These are phyloP conservation scores for Tortrix viridana DNA, from an alignment of 2,888 invertebrate genomes.

Conservation along the genomic window DNA sequence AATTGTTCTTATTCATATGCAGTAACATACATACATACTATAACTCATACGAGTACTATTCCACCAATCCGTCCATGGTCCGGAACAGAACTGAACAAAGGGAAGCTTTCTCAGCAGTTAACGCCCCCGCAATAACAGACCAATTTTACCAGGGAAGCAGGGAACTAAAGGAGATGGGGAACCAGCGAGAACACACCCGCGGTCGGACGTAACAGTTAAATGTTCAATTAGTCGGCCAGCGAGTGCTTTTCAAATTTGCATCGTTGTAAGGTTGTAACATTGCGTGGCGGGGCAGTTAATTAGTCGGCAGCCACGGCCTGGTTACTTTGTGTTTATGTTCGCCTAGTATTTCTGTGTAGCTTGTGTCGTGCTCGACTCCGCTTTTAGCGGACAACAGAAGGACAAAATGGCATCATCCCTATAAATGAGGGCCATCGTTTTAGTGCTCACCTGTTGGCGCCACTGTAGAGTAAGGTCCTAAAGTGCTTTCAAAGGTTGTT, in stretches of 20 bases:
- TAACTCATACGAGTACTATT: no score
- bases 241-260: conserved; percentile 69
- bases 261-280: conserved; percentile 57
- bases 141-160: conserved; percentile 64
- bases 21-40: no score
- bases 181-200: conserved; percentile 51
- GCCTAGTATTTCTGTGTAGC: conserved; percentile 51
- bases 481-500: no score
- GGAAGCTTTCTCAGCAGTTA: neutral
- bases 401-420: no score
- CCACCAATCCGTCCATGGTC: no score
- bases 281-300: conserved; percentile 59
- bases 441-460: no score
- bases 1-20: no score
- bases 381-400: conserved; percentile 8
- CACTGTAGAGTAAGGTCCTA: no score
- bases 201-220: conserved; percentile 53
- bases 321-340: conserved; percentile 67
- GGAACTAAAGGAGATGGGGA: conserved; percentile 50
- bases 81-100: no score
- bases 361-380: conserved; percentile 1
- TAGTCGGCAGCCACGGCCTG: conserved; percentile 57
- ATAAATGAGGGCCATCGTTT: no score
- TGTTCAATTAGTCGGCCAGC: conserved; percentile 62
- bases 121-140: conserved; percentile 58